A percentile compares a stretch with the other conserved stretches of the same genome.
Evolutionary conservation across 2,113 vertebrate species (phyloP).

Genomic region (Aptenodytes forsteri): DNA sequence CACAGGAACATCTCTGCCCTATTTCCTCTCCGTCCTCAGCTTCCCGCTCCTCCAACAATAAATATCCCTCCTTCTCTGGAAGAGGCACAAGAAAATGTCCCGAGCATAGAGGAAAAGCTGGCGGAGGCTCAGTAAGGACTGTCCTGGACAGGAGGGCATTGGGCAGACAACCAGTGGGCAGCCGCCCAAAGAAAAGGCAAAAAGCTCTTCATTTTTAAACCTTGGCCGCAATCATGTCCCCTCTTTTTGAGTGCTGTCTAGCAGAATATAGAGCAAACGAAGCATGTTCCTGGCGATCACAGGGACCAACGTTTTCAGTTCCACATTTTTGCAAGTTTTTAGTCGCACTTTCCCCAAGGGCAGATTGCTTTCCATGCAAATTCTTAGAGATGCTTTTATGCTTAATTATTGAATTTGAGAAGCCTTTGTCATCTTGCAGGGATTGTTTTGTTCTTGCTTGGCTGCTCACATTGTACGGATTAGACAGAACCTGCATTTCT

Average conservation of each 20-base stretch:
- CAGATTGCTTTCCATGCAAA: background rate
- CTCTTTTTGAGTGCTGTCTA: background rate
- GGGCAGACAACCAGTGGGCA: background rate
- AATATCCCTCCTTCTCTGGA: background rate
- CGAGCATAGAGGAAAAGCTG: background rate
- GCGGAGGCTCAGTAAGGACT: background rate
- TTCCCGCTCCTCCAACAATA: background rate
- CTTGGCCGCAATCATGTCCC: background rate
- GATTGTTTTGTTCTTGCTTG: conserved; percentile 50
- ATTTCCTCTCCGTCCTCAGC: background rate
- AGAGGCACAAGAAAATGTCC: background rate
- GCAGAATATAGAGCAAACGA: background rate
- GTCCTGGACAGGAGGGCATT: background rate
- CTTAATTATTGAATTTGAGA: conserved; percentile 46
- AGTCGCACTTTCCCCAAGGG: conserved; percentile 16
- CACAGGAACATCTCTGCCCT: background rate
- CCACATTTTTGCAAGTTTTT: conserved; percentile 5
- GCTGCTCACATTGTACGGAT: conserved; percentile 31
- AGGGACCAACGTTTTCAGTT: background rate
- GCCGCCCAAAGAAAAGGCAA: background rate
- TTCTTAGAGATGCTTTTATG: conserved; percentile 21
- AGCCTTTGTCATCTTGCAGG: conserved; percentile 54
- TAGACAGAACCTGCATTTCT: conserved; percentile 38
- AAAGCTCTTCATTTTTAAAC: background rate
- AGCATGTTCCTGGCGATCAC: accelerated